Base-by-base conservation (phyloP, 2,797 vertebrate species). In the Distichodus sexfasciatus region DNA sequence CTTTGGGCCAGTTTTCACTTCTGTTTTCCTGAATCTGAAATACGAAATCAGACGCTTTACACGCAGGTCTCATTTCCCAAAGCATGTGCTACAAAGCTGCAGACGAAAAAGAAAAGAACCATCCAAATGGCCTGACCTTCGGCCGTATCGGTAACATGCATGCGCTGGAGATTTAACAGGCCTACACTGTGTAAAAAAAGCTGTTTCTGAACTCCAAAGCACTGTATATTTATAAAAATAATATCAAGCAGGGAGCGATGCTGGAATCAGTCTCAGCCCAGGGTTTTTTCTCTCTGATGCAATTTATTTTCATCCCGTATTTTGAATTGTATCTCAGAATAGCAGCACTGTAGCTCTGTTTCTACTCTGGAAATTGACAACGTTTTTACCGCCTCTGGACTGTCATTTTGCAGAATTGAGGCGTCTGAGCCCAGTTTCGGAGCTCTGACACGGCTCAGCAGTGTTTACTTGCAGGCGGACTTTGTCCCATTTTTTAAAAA, bases 321-420 rank as follows among this genome's bases (percentile, higher is more conserved):
- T 33, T 55, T 24, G 6, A n/a, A 61, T 38, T 19, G 11, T 3
- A 9, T 57, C 59, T 29, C n/a, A 41, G 38, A 63, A 71, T 64
- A 71, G 41, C 23, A 7, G 59, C 23, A 24, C 38, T 55, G 41
- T 41, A 36, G 54, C 26, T 47, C 46, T 47, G 21, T 21, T 6
- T 5, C n/a, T n/a, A n/a, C n/a, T n/a, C n/a, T n/a, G n/a, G n/a
- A n/a, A n/a, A n/a, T n/a, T n/a, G n/a, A n/a, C n/a, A n/a, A n/a
- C n/a, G n/a, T n/a, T n/a, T n/a, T n/a, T n/a, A n/a, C n/a, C n/a
- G n/a, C n/a, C n/a, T n/a, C n/a, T n/a, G n/a, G n/a, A n/a, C n/a
- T n/a, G n/a, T n/a, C n/a, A n/a, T n/a, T n/a, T n/a, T n/a, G n/a
- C n/a, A n/a, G n/a, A n/a, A n/a, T n/a, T n/a, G n/a, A n/a, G n/a